Evolutionary conservation across 2,797 vertebrate species (phyloP).

Genomic region (Hyperoplus lanceolatus): DNA sequence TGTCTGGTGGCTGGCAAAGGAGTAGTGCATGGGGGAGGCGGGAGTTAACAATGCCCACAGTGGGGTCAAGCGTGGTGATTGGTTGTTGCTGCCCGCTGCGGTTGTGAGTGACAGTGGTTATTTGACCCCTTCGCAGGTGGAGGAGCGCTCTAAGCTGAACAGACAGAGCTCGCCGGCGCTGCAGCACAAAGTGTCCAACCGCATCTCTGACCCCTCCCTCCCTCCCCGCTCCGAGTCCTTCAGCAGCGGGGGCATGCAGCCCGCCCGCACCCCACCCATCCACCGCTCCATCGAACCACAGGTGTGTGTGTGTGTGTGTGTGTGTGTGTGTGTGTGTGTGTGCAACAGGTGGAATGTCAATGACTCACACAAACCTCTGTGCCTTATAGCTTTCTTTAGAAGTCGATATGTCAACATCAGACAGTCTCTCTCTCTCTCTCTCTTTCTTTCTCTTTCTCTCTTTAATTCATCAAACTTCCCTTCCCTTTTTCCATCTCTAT

Average conservation of each 20-base stretch:
- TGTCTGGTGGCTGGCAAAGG: constrained; percentile 51
- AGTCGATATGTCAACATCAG: not conserved
- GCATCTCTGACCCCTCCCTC: constrained; percentile 94
- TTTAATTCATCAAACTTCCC: not conserved
- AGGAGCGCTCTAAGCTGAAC: constrained; percentile 96
- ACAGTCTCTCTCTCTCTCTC: not conserved
- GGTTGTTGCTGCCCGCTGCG: constrained; percentile 36
- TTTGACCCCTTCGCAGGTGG: constrained; percentile 88
- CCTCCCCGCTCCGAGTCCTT: constrained; percentile 96
- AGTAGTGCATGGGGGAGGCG: constrained; percentile 14
- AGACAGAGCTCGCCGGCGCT: constrained; percentile 95
- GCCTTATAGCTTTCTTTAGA: not conserved
- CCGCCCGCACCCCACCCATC: constrained; percentile 91
- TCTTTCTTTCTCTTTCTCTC: not conserved
- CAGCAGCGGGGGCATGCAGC: constrained; percentile 93
- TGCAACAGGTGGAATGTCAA: constrained; percentile 5
- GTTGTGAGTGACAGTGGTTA: constrained; percentile 66
- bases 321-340: constrained; percentile 14
- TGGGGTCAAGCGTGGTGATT: constrained; percentile 26
- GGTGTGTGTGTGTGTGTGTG: constrained; percentile 79
- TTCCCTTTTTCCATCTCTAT: not conserved
- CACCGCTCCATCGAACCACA: constrained; percentile 93
- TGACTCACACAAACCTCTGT: not conserved
- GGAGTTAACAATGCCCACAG: not conserved
- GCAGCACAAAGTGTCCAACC: constrained; percentile 94